phyloP scores from a whole-genome alignment of 2,888 invertebrate species.

The Cataglyphis albicans region DNA sequence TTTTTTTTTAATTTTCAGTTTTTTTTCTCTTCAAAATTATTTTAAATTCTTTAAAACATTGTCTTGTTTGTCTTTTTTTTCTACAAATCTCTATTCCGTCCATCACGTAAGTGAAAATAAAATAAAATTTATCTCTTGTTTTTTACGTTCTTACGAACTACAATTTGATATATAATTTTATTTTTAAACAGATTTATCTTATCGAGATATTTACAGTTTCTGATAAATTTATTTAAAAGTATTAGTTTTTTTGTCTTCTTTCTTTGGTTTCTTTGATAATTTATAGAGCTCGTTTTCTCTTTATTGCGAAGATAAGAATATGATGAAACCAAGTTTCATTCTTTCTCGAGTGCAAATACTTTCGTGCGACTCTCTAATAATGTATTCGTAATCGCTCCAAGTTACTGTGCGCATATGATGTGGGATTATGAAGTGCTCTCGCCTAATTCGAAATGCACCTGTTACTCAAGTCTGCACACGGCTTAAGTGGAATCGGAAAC shows the following conservation, averaged over 20 bases:
- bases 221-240: not conserved
- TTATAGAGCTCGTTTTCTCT: not conserved
- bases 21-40: not conserved
- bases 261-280: not conserved
- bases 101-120: not conserved
- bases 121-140: not conserved
- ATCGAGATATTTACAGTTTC: not conserved
- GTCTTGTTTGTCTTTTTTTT: not conserved
- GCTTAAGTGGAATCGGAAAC: conserved; percentile 46
- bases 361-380: not conserved
- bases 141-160: not conserved
- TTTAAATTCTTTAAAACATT: not conserved
- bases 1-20: not conserved
- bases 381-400: conserved; percentile 12
- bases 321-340: not conserved
- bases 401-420: not conserved
- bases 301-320: too few relatives aligned
- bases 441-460: conserved; percentile 44
- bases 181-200: not conserved
- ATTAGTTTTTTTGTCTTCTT: not conserved
- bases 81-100: not conserved
- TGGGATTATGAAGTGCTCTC: conserved; percentile 16
- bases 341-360: not conserved
- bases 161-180: not conserved
- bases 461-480: conserved; percentile 25